Conservation (phyloP, 2,888 invertebrate genomes). For the Boloria selene region DNA sequence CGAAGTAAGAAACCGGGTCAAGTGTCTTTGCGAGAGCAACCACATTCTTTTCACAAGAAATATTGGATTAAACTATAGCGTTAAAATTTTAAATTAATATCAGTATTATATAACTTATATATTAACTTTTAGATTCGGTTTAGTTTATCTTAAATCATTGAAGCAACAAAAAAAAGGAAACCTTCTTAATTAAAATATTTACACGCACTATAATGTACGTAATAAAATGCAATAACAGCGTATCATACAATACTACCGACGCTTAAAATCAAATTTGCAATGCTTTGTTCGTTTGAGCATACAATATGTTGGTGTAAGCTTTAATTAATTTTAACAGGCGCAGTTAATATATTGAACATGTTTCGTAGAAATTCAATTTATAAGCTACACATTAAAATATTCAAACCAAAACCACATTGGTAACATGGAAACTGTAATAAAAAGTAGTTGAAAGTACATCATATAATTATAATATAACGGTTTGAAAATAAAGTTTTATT, state of each 20-base stretch:
- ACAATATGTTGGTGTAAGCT: constrained; percentile 5
- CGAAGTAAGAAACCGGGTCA: constrained; percentile 8
- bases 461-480: too few relatives aligned
- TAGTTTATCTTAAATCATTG: too few relatives aligned
- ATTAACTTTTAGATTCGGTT: too few relatives aligned
- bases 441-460: too few relatives aligned
- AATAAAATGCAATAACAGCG: not conserved
- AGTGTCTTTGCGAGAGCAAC: constrained; percentile 1
- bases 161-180: too few relatives aligned
- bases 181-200: too few relatives aligned
- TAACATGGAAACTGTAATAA: not conserved
- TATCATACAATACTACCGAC: constrained; percentile 2
- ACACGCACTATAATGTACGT: not conserved
- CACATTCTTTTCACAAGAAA: constrained; percentile 7
- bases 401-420: constrained; percentile 5
- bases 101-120: too few relatives aligned
- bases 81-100: not conserved
- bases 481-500: not conserved
- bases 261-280: constrained; percentile 19
- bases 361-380: constrained; percentile 4
- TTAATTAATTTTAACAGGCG: constrained; percentile 17
- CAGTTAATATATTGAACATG: constrained; percentile 10
- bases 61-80: constrained; percentile 3
- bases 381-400: not conserved
- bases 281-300: constrained; percentile 14